Evolutionary conservation across 1,140 invertebrate species (phyloP).

Genomic region (Heliconius hermathena): DNA sequence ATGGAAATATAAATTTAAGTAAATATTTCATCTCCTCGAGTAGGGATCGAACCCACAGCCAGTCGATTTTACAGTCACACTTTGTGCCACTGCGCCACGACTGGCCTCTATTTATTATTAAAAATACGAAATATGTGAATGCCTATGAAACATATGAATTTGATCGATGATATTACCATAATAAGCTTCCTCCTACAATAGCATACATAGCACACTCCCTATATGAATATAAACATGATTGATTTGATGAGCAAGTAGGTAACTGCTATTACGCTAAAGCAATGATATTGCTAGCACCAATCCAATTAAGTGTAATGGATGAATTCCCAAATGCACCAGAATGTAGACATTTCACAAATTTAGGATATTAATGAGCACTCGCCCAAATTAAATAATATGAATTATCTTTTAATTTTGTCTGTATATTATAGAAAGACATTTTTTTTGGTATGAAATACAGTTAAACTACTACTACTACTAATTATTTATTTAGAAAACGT

Average conservation of each 20-base stretch:
- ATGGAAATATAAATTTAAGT: too few relatives aligned
- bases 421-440: too few relatives aligned
- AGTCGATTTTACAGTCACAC: too few relatives aligned
- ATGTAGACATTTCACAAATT: conserved; percentile 33
- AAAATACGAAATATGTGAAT: too few relatives aligned
- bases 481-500: too few relatives aligned
- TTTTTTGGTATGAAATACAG: too few relatives aligned
- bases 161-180: neutral
- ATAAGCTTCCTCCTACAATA: neutral
- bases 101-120: too few relatives aligned
- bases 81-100: too few relatives aligned
- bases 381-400: neutral
- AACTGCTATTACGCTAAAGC: conserved; percentile 20
- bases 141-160: too few relatives aligned
- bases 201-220: neutral
- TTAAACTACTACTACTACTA: too few relatives aligned
- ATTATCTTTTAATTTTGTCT: neutral
- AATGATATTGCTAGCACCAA: conserved; percentile 45
- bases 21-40: too few relatives aligned
- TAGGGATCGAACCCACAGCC: too few relatives aligned
- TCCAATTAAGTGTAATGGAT: conserved; percentile 71
- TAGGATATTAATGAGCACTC: conserved; percentile 41
- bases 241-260: conserved; percentile 26
- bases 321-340: conserved; percentile 48
- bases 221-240: conserved; percentile 22